Conservation (phyloP, 1,140 invertebrate genomes). For the Wasmannia auropunctata region DNA sequence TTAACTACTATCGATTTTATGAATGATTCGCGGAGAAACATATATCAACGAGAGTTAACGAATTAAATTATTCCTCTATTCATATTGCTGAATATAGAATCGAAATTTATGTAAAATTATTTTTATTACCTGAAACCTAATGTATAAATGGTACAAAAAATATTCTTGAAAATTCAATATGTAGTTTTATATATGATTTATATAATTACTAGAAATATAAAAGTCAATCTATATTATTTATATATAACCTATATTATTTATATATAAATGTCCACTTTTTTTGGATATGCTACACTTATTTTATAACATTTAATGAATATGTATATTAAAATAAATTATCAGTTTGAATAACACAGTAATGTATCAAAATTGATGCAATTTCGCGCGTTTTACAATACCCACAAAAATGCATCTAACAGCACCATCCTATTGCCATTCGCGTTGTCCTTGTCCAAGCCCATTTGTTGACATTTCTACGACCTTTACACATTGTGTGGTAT, state of each 20-base stretch:
- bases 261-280: background rate
- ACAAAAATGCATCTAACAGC: constrained; percentile 50
- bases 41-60: background rate
- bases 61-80: constrained; percentile 8
- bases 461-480: constrained; percentile 73
- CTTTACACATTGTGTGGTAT: constrained; percentile 58
- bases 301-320: background rate
- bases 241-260: background rate
- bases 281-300: background rate
- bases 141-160: background rate
- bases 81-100: background rate
- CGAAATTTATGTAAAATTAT: background rate
- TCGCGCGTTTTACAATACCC: background rate
- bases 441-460: constrained; percentile 64
- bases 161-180: background rate
- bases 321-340: background rate
- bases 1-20: background rate
- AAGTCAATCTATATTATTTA: background rate
- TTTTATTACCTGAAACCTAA: background rate
- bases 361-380: background rate
- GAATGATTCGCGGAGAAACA: background rate
- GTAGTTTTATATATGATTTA: background rate
- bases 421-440: constrained; percentile 27
- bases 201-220: background rate
- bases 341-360: background rate